Evolutionary conservation across 2,888 invertebrate species (phyloP).

Genomic region (Oscheius sp.): DNA sequence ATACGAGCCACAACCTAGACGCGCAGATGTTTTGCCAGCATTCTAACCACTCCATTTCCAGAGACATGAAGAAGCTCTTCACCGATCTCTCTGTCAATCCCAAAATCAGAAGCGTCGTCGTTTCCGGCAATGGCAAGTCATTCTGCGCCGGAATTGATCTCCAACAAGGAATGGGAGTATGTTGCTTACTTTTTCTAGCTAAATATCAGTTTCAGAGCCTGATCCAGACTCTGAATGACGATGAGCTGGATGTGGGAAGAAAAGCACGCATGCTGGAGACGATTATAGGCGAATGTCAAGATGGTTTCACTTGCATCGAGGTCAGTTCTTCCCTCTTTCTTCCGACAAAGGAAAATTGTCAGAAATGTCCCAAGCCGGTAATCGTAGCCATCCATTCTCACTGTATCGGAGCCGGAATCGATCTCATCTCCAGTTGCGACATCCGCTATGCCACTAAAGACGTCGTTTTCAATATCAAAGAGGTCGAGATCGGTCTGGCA

Average conservation of each 20-base stretch:
- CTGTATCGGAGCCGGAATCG: conserved; percentile 92
- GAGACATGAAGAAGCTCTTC: conserved; percentile 86
- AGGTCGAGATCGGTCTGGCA: conserved; percentile 85
- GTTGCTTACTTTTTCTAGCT: not conserved
- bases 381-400: conserved; percentile 87
- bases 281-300: conserved; percentile 46
- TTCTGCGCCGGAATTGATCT: conserved; percentile 90
- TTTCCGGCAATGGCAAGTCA: conserved; percentile 87
- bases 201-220: conserved; percentile 37
- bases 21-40: not conserved
- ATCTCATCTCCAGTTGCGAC: conserved; percentile 89
- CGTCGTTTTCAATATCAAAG: conserved; percentile 91
- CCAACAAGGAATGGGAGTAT: conserved; percentile 59
- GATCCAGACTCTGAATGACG: conserved; percentile 47
- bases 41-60: conserved; percentile 49
- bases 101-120: conserved; percentile 87
- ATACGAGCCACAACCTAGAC: not conserved
- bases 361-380: conserved; percentile 87
- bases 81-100: conserved; percentile 81
- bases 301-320: conserved; percentile 55
- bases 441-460: conserved; percentile 90
- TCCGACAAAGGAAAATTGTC: not conserved
- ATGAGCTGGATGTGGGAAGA: conserved; percentile 53
- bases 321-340: conserved; percentile 21
- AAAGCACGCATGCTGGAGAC: conserved; percentile 48